Percentiles rank a stretch among this genome's conserved stretches.
phyloP scores from a whole-genome alignment of 2,113 vertebrate genomes.

The Tor tambroides region DNA sequence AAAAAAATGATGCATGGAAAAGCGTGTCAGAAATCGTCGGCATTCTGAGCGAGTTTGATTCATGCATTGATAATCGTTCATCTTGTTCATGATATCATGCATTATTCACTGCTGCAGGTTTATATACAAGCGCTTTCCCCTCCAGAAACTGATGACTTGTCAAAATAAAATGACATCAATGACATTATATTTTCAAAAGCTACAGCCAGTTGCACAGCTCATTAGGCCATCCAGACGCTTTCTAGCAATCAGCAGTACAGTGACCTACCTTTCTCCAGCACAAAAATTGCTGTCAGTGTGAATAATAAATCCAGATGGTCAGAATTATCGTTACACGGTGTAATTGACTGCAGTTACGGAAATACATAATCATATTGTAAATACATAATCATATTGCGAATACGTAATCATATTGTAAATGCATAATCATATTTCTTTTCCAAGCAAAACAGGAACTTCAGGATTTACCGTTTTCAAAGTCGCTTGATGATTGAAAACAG shows the following conservation, averaged over 20 bases:
- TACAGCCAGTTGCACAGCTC: not conserved
- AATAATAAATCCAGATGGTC: not conserved
- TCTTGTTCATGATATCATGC: not conserved
- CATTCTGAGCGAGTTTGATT: slow-evolving; percentile 5
- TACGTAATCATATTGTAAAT: not conserved
- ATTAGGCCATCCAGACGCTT: not conserved
- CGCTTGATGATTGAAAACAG: not conserved
- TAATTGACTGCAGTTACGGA: not conserved
- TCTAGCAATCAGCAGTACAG: not conserved
- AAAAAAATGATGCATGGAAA: not conserved
- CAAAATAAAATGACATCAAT: slow-evolving; percentile 4
- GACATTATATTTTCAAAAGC: not conserved
- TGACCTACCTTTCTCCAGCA: not conserved
- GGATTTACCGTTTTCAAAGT: not conserved
- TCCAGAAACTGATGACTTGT: not conserved
- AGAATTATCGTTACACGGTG: not conserved
- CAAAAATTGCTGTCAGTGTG: not conserved
- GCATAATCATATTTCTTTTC: slow-evolving; percentile 7
- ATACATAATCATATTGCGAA: not conserved
- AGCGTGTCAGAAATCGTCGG: not conserved
- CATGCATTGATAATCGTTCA: not conserved
- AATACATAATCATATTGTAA: not conserved
- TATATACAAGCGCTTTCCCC: not conserved
- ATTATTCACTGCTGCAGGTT: slow-evolving; percentile 13
- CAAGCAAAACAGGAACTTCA: slow-evolving; percentile 1